Percentiles rank a stretch among this genome's conserved stretches.
Evolutionary conservation across 2,113 vertebrate species (phyloP).

Genomic region (Poicephalus meyeri): DNA sequence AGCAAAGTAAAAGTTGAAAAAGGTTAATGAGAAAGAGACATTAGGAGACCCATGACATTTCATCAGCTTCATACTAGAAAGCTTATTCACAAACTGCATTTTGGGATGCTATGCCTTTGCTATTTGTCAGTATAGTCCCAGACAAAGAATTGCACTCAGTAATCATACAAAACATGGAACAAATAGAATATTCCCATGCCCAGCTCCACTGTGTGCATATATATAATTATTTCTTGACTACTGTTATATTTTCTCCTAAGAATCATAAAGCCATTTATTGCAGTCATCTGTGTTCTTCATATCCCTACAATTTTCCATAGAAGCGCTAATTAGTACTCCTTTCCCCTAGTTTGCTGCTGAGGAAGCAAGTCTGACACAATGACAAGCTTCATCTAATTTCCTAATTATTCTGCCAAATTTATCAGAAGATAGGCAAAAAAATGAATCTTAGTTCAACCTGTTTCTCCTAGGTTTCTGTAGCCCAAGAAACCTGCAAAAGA

Average conservation of each 20-base stretch:
- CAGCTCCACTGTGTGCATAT: rapidly evolving
- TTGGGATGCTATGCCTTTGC: not conserved
- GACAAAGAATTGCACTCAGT: not conserved
- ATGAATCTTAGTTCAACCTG: not conserved
- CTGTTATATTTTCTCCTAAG: not conserved
- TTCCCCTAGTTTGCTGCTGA: not conserved
- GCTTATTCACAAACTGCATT: not conserved
- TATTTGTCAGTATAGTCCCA: not conserved
- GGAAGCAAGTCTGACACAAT: not conserved
- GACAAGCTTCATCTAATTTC: not conserved
- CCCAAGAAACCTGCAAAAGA: not conserved
- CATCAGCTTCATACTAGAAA: not conserved
- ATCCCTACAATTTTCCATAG: not conserved
- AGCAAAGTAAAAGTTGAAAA: not conserved
- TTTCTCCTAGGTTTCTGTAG: not conserved
- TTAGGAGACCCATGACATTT: not conserved
- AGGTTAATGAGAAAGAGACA: not conserved
- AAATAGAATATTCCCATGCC: not conserved
- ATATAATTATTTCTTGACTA: not conserved
- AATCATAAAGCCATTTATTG: not conserved
- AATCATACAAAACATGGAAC: not conserved
- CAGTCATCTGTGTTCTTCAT: not conserved
- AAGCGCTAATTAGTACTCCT: not conserved
- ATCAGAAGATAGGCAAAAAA: not conserved
- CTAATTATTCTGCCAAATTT: not conserved